Evolutionary conservation across 2,797 vertebrate genomes (phyloP), one percentile per base, ranked within the genome.

Genomic region (Staurois parvus): DNA sequence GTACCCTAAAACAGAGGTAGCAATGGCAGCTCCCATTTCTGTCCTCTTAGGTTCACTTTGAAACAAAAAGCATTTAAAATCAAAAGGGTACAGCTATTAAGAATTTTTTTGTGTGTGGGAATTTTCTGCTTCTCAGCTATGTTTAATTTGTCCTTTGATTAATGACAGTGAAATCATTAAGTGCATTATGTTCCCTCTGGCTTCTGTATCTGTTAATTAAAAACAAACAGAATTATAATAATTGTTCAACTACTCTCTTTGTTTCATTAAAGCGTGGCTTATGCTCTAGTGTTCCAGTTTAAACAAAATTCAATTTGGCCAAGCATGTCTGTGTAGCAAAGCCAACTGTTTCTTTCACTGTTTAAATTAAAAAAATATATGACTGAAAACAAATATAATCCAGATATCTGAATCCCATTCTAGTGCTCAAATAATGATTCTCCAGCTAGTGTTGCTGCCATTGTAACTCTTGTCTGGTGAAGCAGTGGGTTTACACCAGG

Each of bases 161-260:
- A 72, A 73, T 64, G 52, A 72, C 48, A 28, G 26, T 29, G 21
- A 52, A 64, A 64, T 72, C 37, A 81, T 73, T 59, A 40, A 73
- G 52, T 28, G 32, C 32, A 83, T 75, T 74, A 75, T 67, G 28
- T 48, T 83, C 30, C 59, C 72, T 68, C 42, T 76, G 73, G 81
- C 42, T 83, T 56, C 62, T 83, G 79, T 66, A 29, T 72, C 76
- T 72, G 17, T 32, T 72, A 78, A 84, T 79, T 64, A 79, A 84
- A 78, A 84, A 26, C 76, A 79, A 84, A 79, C 67, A 59, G 3
- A 32, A 48, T 45, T 72, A 45, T 79, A 28, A 52, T 59, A 72
- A 79, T 64, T 30, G 45, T 62, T 84, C 24, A 7, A 72, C 30
- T 72, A 24, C 15, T 30, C 67, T 64, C 75, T 64, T 32, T 15